phyloP scores from a whole-genome alignment of 2,888 invertebrate species.

The Exephanes ischioxanthus region DNA sequence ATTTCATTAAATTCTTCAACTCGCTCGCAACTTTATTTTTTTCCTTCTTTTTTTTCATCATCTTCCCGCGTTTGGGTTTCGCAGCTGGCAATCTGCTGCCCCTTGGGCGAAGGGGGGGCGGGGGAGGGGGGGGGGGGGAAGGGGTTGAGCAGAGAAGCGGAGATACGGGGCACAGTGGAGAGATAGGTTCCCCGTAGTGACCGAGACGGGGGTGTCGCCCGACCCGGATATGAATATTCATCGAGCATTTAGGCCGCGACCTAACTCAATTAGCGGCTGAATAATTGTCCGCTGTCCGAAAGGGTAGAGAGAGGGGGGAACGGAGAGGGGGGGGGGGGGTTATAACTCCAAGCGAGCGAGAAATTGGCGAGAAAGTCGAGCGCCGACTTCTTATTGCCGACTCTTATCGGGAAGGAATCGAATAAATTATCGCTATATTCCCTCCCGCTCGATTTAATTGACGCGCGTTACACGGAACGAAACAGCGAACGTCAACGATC shows the following conservation, averaged over 20 bases:
- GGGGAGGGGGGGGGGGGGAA: background rate
- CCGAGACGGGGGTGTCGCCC: constrained; percentile 54
- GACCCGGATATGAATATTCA: constrained; percentile 80
- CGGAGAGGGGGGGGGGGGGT: no score
- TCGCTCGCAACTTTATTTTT: constrained; percentile 26
- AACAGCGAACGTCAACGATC: background rate
- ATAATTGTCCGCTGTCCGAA: constrained; percentile 79
- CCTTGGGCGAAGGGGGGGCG: background rate
- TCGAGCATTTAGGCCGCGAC: constrained; percentile 78
- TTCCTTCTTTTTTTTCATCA: constrained; percentile 40
- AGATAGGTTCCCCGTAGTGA: constrained; percentile 66
- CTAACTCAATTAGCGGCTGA: constrained; percentile 81
- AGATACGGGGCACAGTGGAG: constrained; percentile 28
- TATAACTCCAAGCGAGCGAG: constrained; percentile 62
- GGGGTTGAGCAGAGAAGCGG: constrained; percentile 32
- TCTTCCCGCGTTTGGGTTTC: constrained; percentile 33
- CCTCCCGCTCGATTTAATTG: background rate
- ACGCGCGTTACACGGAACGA: background rate
- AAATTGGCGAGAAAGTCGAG: constrained; percentile 70
- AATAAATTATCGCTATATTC: constrained; percentile 45
- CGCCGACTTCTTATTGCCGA: constrained; percentile 66
- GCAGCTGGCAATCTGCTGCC: constrained; percentile 53
- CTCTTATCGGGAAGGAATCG: constrained; percentile 23
- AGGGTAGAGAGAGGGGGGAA: constrained; percentile 65
- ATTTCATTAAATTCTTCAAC: constrained; percentile 57